Percentiles rank a stretch among this genome's conserved stretches.
Conservation (phyloP, 2,888 invertebrate species). For the Terebella lapidaria region DNA sequence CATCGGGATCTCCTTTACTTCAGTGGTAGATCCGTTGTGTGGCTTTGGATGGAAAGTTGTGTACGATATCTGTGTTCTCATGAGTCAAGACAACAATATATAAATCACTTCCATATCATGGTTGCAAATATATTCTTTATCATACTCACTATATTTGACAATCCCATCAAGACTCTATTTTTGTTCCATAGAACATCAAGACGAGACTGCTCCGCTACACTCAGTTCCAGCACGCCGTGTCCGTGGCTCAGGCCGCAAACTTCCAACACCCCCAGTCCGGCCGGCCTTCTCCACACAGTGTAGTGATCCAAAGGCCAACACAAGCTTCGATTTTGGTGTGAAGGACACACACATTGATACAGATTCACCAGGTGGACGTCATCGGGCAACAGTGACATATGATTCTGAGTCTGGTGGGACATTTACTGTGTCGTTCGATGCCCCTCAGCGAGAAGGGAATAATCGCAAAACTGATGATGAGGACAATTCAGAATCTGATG, state of each 20-base stretch:
- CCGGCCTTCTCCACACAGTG: not conserved
- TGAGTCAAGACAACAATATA: no score
- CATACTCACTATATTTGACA: no score
- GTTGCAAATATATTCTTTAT: no score
- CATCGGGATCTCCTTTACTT: no score
- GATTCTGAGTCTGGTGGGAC: conserved; percentile 9
- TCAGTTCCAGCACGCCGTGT: not conserved
- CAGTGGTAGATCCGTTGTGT: no score
- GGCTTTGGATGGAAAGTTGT: no score
- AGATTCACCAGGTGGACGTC: not conserved
- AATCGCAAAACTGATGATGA: not conserved
- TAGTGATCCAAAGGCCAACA: no score
- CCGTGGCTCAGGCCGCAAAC: conserved; percentile 39
- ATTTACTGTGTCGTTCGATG: conserved; percentile 14
- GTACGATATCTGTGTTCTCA: no score
- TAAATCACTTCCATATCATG: no score
- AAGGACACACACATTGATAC: not conserved
- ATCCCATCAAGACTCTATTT: no score
- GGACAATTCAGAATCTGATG: not conserved
- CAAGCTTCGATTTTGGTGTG: no score
- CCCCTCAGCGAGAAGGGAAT: conserved; percentile 3
- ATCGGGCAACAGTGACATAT: conserved; percentile 1
- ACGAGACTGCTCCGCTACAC: not conserved
- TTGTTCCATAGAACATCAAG: not conserved
- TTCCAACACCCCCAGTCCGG: conserved; percentile 38